Base-by-base conservation (phyloP, 2,113 vertebrate species). In the Tricholaema leucomelas region DNA sequence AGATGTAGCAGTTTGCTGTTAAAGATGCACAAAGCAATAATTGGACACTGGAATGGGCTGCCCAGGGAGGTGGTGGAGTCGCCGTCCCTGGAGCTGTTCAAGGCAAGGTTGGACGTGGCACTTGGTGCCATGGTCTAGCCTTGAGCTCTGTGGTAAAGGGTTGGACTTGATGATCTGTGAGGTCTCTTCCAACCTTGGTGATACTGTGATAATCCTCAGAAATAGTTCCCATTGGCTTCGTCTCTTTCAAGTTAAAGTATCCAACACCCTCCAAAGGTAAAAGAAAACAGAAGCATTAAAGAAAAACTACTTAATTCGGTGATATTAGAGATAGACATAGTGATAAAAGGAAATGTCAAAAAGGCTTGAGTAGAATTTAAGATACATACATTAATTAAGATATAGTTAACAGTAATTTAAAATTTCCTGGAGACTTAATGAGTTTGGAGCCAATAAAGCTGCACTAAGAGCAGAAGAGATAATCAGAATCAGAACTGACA, bases 321-420 rank as follows among this genome's bases (percentile, higher is more conserved):
- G 91, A 98, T 98, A 97, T 97, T 95, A 94, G 96, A 98, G 97
- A 97, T 98, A 97, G 97, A 97, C 93, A 96, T 90, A 97, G 64
- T 96, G 97, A 98, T 97, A 97, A 98, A 98, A 97, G 81, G 90
- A 93, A 95, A 96, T 90, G 97, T 98, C 75, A 96, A 98, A 98
- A 98, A 97, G 87, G 88, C 91, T 96, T 90, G 87, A 97, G 93
- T 95, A 90, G 95, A 97, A 97, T 97, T 95, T 96, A 89, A 97
- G 97, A 98, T 97, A 98, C 98, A 98, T 97, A 94, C 81, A 96
- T 97, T 97, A 97, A 98, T 97, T 97, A 98, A 97, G 96, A 97
- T 97, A 97, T 90, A 96, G 96, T 97, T 97, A 98, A 98, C 96
- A 95, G 94, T 94, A 97, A 97, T 97, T 97, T 97, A 97, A 98